Base-by-base conservation (phyloP, 2,113 vertebrate species). In the Prinia subflava region DNA sequence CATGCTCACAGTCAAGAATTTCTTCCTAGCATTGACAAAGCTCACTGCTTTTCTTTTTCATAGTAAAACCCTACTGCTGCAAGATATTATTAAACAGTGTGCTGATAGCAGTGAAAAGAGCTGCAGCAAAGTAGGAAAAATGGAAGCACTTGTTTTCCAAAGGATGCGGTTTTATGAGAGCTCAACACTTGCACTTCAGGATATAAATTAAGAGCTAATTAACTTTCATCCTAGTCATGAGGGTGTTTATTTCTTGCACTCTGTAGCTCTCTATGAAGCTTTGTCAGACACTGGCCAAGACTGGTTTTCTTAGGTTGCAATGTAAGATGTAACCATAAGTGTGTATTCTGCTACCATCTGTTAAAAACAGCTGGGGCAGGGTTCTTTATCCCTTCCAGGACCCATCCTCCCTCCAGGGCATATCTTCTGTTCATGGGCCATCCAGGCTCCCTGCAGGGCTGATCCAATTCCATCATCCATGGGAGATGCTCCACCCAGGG, bases 191-290 rank as follows among this genome's bases (percentile, higher is more conserved):
- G 59, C 79, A 59, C 55, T 91, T 95, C 71, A 83, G 46, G 67
- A 67, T 50, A 91, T 80, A 96, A 96, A 94, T 94, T 91, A 90
- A 80, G 67, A 95, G 57, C 63, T 87, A 89, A 95, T 93, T 85
- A 95, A 86, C 84, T 91, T 94, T 80, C 63, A n/a, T 77, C 50
- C 41, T 78, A 73, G 68, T 91, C 30, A n/a, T 49, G 55, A 80
- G 47, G 22, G 6, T 67, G 42, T 88, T 85, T 90, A 86, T 88
- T 83, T 31, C 75, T 87, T 95, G 70, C 4, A 19, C 52, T 85
- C 86, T 65, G 35, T 49, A 87, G 56, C 15, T 79, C 37, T 53
- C 60, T 89, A 21, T 39, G 69, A 74, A 95, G 74, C 30, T 22
- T 22, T 75, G 22, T 89, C 52, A 94, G 80, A 52, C 53, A 47